phyloP scores from a whole-genome alignment of 2,888 invertebrate genomes.

The Zygaena filipendulae region DNA sequence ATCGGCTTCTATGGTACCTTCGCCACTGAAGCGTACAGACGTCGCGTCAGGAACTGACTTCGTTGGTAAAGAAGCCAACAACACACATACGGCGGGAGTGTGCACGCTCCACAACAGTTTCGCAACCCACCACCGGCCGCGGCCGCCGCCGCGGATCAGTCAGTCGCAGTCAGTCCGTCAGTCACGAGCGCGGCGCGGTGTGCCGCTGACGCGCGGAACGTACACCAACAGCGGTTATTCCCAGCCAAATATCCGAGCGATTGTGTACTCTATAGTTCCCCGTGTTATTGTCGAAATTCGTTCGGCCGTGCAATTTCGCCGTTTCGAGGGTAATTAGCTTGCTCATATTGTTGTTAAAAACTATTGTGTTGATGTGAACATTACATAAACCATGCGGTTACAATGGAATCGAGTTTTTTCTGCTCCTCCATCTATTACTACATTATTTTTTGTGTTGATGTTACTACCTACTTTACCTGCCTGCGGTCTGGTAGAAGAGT shows the following conservation, averaged over 20 bases:
- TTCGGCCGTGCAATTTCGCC: slow-evolving; percentile 19
- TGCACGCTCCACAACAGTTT: too few relatives aligned
- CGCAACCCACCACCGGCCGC: too few relatives aligned
- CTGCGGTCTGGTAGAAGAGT: too few relatives aligned
- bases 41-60: too few relatives aligned
- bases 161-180: slow-evolving; percentile 19
- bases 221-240: slow-evolving; percentile 34
- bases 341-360: slow-evolving; percentile 18
- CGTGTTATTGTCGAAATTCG: slow-evolving; percentile 28
- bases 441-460: too few relatives aligned
- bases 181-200: slow-evolving; percentile 21
- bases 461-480: too few relatives aligned
- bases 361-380: slow-evolving; percentile 18
- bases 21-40: too few relatives aligned
- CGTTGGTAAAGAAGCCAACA: too few relatives aligned
- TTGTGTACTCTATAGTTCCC: slow-evolving; percentile 37
- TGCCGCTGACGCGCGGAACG: slow-evolving; percentile 15
- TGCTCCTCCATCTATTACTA: slow-evolving; percentile 10
- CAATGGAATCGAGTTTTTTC: slow-evolving; percentile 12
- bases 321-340: slow-evolving; percentile 21
- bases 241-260: slow-evolving; percentile 37
- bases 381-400: slow-evolving; percentile 19
- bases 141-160: too few relatives aligned
- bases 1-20: too few relatives aligned
- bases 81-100: too few relatives aligned